These are phyloP conservation scores for Halocynthia aurantium DNA, from an alignment of 23 tunicate genomes.

Conservation along the genomic window DNA sequence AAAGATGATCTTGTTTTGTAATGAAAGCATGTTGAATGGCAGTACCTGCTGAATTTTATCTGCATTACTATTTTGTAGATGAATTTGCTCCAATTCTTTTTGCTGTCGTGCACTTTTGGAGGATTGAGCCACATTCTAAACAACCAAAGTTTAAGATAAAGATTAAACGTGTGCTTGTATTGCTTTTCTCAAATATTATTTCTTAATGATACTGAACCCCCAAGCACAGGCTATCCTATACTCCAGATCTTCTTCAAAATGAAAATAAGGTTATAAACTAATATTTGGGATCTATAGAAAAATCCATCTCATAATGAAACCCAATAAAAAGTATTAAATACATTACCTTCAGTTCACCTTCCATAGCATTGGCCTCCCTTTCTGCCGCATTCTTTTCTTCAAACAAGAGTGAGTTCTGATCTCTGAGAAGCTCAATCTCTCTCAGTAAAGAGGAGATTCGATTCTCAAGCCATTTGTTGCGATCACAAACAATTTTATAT, in stretches of 20 bases:
- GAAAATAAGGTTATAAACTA: too few species aligned
- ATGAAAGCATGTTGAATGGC: background rate
- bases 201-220: too few species aligned
- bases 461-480: slow-evolving; percentile 81
- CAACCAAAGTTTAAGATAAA: background rate
- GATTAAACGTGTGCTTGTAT: too few species aligned
- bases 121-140: slow-evolving; percentile 11
- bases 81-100: slow-evolving; percentile 58
- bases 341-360: slow-evolving; percentile 58
- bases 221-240: too few species aligned
- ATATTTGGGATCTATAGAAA: too few species aligned
- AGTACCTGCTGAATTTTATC: slow-evolving; percentile 72
- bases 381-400: slow-evolving; percentile 67
- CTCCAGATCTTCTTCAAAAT: too few species aligned
- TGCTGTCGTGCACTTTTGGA: slow-evolving; percentile 58
- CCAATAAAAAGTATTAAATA: too few species aligned
- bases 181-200: too few species aligned
- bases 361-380: slow-evolving; percentile 36
- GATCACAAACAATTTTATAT: slow-evolving; percentile 62
- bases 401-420: slow-evolving; percentile 62
- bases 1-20: too few species aligned
- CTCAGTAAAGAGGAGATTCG: slow-evolving; percentile 62
- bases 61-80: slow-evolving; percentile 78
- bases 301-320: too few species aligned
- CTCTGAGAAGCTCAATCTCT: slow-evolving; percentile 71